A percentile compares a stretch with the other conserved stretches of the same genome.
Evolutionary conservation across 2,888 invertebrate species (phyloP).

Genomic region (Steinernema hermaphroditum): DNA sequence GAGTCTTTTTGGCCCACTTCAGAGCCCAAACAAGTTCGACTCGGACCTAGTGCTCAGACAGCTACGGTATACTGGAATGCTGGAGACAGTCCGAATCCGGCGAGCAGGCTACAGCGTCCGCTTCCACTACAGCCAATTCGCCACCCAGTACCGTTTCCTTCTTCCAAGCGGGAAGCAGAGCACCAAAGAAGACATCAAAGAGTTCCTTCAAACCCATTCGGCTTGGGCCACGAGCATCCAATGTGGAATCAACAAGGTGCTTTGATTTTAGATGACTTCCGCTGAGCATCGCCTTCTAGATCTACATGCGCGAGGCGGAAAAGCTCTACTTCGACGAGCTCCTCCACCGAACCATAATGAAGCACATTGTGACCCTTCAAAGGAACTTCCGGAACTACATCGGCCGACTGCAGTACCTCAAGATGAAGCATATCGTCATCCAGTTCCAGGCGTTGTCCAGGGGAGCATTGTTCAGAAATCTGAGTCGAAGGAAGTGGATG

Average conservation of each 20-base stretch:
- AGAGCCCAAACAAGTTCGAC: constrained; percentile 86
- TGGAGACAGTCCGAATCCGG: constrained; percentile 90
- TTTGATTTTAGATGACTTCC: no score
- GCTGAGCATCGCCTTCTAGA: no score
- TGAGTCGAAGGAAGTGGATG: constrained; percentile 66
- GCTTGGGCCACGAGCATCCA: constrained; percentile 88
- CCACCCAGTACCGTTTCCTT: constrained; percentile 85
- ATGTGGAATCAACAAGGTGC: constrained; percentile 80
- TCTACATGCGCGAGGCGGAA: constrained; percentile 89
- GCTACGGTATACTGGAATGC: constrained; percentile 91
- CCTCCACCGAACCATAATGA: constrained; percentile 89
- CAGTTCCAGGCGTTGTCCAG: constrained; percentile 74
- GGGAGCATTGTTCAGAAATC: constrained; percentile 74
- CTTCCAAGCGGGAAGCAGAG: constrained; percentile 82
- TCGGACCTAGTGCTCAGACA: constrained; percentile 88
- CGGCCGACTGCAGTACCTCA: constrained; percentile 78
- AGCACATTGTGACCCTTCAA: constrained; percentile 86
- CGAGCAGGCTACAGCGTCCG: constrained; percentile 93
- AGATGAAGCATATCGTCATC: constrained; percentile 70
- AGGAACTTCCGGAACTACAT: constrained; percentile 78
- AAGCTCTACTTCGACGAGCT: constrained; percentile 88
- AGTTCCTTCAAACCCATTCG: constrained; percentile 78
- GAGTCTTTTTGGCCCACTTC: constrained; percentile 43
- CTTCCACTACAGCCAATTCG: constrained; percentile 89
- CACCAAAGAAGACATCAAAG: constrained; percentile 82